These are phyloP conservation scores for Drusus annulatus DNA, from an alignment of 1,140 invertebrate genomes.

Conservation along the genomic window DNA sequence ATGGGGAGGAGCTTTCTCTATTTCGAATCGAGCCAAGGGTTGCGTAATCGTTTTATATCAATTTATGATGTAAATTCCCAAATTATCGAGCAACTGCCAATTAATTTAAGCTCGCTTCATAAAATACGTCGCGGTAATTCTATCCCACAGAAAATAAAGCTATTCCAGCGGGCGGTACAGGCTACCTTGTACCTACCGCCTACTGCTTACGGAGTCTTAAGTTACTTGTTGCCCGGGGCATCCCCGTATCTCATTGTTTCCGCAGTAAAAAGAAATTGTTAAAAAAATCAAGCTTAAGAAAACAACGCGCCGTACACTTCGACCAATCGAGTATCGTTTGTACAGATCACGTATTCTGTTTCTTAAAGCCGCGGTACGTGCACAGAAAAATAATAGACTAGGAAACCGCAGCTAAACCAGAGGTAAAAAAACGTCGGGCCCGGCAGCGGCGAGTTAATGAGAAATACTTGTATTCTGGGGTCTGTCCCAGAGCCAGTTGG, in stretches of 20 bases:
- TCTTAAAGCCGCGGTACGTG: slow-evolving; percentile 57
- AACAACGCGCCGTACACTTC: slow-evolving; percentile 52
- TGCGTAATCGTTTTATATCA: too few relatives aligned
- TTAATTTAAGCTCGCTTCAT: too few relatives aligned
- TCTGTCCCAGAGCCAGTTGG: background rate
- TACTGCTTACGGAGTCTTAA: background rate
- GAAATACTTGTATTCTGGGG: slow-evolving; percentile 47
- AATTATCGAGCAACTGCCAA: too few relatives aligned
- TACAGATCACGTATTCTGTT: slow-evolving; percentile 58
- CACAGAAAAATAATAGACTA: slow-evolving; percentile 57
- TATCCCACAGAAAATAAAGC: background rate
- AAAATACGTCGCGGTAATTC: background rate
- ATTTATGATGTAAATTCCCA: too few relatives aligned
- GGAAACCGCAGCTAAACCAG: slow-evolving; percentile 44
- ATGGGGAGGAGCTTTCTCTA: too few relatives aligned
- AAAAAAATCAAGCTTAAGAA: slow-evolving; percentile 45
- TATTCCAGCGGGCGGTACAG: too few relatives aligned
- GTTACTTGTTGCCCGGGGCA: slow-evolving; percentile 28
- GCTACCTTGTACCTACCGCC: too few relatives aligned
- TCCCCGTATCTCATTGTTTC: slow-evolving; percentile 50
- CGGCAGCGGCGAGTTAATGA: slow-evolving; percentile 51
- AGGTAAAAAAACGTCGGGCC: slow-evolving; percentile 38
- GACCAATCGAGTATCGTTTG: slow-evolving; percentile 57
- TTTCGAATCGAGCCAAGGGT: too few relatives aligned
- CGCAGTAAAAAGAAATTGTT: slow-evolving; percentile 20